Conservation (phyloP, 37 sponge, comb jelly and placozoan species). For the Amphimedon queenslandica region DNA sequence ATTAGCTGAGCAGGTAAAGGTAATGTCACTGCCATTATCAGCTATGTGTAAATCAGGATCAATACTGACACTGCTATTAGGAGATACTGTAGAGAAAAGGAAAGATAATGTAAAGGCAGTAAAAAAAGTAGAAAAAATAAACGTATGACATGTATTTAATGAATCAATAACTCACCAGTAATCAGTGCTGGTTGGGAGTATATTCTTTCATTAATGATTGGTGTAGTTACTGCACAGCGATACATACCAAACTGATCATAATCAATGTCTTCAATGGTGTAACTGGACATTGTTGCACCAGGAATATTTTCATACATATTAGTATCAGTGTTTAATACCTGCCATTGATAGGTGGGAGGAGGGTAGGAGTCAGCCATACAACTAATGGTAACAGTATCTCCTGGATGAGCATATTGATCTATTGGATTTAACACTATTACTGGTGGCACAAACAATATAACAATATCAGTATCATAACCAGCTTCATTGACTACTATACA, state of each 20-base stretch:
- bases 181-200: slow-evolving; percentile 3
- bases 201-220: slow-evolving; percentile 1
- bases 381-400: neutral
- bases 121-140: neutral
- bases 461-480: too few species aligned
- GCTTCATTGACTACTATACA: too few species aligned
- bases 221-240: slow-evolving; percentile 8
- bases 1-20: slow-evolving; percentile 36
- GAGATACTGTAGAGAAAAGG: slow-evolving; percentile 24
- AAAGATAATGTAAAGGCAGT: neutral
- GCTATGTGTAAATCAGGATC: neutral
- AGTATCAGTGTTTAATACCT: neutral
- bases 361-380: slow-evolving; percentile 22
- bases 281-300: neutral
- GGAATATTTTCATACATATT: neutral
- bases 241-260: neutral
- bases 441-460: slow-evolving; percentile 23
- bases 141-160: too few species aligned
- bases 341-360: slow-evolving; percentile 9
- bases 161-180: slow-evolving; percentile 6
- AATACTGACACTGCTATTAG: slow-evolving; percentile 21
- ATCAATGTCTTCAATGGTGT: neutral
- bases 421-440: slow-evolving; percentile 2
- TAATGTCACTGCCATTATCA: neutral
- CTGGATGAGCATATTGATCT: neutral